Conservation (phyloP, 2,888 invertebrate species). For the Spodoptera littoralis region DNA sequence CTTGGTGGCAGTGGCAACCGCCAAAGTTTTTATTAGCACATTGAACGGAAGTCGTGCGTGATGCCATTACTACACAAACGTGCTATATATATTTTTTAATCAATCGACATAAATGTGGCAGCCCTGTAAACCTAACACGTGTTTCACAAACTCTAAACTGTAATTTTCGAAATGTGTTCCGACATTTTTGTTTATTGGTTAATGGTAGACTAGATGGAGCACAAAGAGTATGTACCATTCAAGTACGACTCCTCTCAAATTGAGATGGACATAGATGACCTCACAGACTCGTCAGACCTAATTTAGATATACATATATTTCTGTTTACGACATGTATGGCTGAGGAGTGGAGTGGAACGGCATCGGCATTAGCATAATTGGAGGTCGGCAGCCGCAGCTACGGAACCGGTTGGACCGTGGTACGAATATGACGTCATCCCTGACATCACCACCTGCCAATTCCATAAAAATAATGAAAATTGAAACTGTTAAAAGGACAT, state of each 20-base stretch:
- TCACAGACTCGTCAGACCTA: conserved; percentile 49
- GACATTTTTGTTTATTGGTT: conserved; percentile 24
- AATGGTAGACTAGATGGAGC: conserved; percentile 17
- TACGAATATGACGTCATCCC: conserved; percentile 78
- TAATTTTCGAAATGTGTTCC: conserved; percentile 14
- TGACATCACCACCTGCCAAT: conserved; percentile 74
- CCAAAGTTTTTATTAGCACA: conserved; percentile 57
- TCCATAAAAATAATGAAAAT: conserved; percentile 48
- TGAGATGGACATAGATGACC: conserved; percentile 52
- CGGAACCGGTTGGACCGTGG: conserved; percentile 79
- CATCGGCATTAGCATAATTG: conserved; percentile 82
- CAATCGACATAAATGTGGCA: conserved; percentile 41
- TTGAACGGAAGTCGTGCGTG: conserved; percentile 58
- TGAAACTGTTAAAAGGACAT: conserved; percentile 1
- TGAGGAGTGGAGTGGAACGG: conserved; percentile 67
- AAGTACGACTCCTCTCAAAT: conserved; percentile 23
- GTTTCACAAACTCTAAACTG: conserved; percentile 16
- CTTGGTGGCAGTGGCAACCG: conserved; percentile 28
- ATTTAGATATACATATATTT: conserved; percentile 52
- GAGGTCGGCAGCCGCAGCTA: conserved; percentile 73
- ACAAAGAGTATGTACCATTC: conserved; percentile 1
- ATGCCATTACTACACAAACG: conserved; percentile 51
- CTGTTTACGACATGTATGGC: conserved; percentile 57
- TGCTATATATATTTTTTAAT: conserved; percentile 41
- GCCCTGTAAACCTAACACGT: conserved; percentile 51